Base-by-base conservation (phyloP, 1,140 invertebrate species). In the Thaumetopoea pityocampa region DNA sequence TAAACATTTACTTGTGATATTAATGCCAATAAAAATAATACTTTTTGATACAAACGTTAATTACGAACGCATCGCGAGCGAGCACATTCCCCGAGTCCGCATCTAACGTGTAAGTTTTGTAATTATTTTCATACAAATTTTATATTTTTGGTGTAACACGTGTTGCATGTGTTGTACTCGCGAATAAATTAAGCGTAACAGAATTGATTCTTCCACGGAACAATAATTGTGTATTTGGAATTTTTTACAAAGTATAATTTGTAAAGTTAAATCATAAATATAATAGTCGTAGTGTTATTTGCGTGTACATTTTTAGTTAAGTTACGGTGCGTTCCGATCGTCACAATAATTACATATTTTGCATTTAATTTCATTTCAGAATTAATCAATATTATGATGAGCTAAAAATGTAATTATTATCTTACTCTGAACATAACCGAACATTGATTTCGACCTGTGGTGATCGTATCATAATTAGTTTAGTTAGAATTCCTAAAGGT, bases 341-440 rank as follows among this genome's bases (percentile, higher is more conserved):
- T 80, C 72, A 77, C 76, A 77, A 73, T 44, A 53, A 45, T 61
- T 68, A 76, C 71, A 77, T 71, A 73, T 68, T 30, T 18, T 51
- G 70, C 67, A 71, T 77, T 69, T 73, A 68, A 57, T 69, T 36
- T 46, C 33, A 52, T 38, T 51, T n/a, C n/a, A n/a, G n/a, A n/a
- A n/a, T n/a, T n/a, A n/a, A n/a, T n/a, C n/a, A n/a, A n/a, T n/a
- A n/a, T n/a, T n/a, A n/a, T n/a, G n/a, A n/a, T n/a, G n/a, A n/a
- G n/a, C n/a, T n/a, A n/a, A n/a, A n/a, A n/a, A n/a, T n/a, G n/a
- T n/a, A n/a, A n/a, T n/a, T n/a, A n/a, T n/a, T n/a, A n/a, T n/a
- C n/a, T n/a, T n/a, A n/a, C n/a, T n/a, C n/a, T n/a, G n/a, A n/a
- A n/a, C n/a, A n/a, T n/a, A n/a, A n/a, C n/a, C n/a, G n/a, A n/a